Evolutionary conservation across 1,140 invertebrate genomes (phyloP), one percentile per base, ranked within the genome.

Genomic region (Ips nitidus): DNA sequence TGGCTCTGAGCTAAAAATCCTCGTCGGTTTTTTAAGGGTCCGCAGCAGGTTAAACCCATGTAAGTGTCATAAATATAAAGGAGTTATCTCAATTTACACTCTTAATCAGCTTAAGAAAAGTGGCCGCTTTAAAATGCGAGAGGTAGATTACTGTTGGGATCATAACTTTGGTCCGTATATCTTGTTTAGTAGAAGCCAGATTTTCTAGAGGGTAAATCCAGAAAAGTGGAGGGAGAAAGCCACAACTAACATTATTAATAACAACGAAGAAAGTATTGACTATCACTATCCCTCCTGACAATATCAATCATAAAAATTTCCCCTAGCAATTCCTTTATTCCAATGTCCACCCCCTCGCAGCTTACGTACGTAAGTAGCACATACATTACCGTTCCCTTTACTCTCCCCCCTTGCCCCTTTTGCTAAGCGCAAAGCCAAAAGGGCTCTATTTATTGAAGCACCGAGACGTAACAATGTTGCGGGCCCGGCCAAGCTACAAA

Each of bases 61-160:
- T 79, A 80, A 78, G 80, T 75, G 78, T 76, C 76, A 80, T 81
- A 81, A 81, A 81, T 81, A 80, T 79, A 73, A 72, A 73, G 69
- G 80, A 76, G 77, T 81, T 81, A 79, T 78, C 79, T 79, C 78
- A 77, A 79, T 81, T 81, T 81, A 80, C 80, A 80, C 79, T 77
- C 76, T 77, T 81, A 81, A 81, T 80, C 79, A 80, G 80, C 80
- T 81, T 80, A 80, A 81, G 79, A 80, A 80, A 80, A 81, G 77
- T 79, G 76, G 76, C 66, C 75, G 77, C 76, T 79, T 80, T 80
- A 79, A 79, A 80, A 80, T 80, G 79, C 79, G 77, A 77, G 80
- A 64, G 72, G 74, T 72, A 77, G 79, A 79, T 80, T 80, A 80
- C 68, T 73, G 69, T 42, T 42, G 72, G 71, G 75, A 76, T 77